Conservation (phyloP, 2,888 invertebrate species). For the Theristus sp. region DNA sequence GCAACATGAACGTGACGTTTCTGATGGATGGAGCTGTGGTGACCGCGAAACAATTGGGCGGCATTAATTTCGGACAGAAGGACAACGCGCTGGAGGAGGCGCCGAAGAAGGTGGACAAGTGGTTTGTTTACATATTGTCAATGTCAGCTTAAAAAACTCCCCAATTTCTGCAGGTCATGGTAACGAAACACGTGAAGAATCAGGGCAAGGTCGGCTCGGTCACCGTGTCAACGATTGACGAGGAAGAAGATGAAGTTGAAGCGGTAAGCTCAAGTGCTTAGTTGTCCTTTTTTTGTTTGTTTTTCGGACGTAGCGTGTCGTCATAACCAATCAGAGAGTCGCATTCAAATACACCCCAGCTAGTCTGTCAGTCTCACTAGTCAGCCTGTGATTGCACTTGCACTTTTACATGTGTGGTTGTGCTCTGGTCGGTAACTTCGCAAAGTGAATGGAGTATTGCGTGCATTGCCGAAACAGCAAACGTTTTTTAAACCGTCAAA, state of each 20-base stretch:
- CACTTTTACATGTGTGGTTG: too few relatives aligned
- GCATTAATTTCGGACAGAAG: background rate
- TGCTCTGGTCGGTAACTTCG: too few relatives aligned
- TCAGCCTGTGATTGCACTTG: too few relatives aligned
- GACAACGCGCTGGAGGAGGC: constrained; percentile 37
- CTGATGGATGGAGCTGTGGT: constrained; percentile 25
- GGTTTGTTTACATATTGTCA: background rate
- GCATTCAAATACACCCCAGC: too few relatives aligned
- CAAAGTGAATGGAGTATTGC: too few relatives aligned
- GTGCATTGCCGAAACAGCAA: too few relatives aligned
- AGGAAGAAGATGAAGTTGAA: constrained; percentile 98
- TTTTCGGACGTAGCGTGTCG: too few relatives aligned
- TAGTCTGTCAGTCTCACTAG: too few relatives aligned
- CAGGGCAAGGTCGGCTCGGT: constrained; percentile 99
- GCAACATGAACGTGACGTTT: constrained; percentile 62
- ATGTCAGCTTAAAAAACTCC: background rate
- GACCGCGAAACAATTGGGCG: constrained; percentile 1
- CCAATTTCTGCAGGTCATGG: constrained; percentile 47
- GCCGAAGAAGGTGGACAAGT: constrained; percentile 54
- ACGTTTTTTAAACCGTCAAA: too few relatives aligned
- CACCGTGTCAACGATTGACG: constrained; percentile 95
- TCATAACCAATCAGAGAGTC: too few relatives aligned
- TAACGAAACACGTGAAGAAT: constrained; percentile 92
- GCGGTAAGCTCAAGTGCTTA: too few relatives aligned
- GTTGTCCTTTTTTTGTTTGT: too few relatives aligned